Evolutionary conservation across 1,140 invertebrate species (phyloP), one percentile per base, ranked within the genome.

Genomic region (Sinella curviseta): DNA sequence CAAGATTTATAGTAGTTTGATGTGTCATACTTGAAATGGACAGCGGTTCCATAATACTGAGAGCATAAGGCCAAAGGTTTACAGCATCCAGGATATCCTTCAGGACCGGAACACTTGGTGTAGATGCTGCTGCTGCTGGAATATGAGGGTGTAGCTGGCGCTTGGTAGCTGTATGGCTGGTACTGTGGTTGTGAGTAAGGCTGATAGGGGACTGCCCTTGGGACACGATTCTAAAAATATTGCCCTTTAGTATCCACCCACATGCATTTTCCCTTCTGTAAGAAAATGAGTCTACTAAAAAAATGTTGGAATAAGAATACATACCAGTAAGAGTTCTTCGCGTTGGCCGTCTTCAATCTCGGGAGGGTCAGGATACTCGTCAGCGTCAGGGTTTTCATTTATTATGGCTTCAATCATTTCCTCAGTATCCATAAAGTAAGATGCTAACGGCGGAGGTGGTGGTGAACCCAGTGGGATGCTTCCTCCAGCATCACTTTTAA

Each of bases 11-110:
- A 81, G 16, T 77, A 33, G 33, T 60, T 55, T 16, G 78, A 33
- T 55, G 36, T 55, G 26, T 75, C 28, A 33, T 55, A 75, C n/a
- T 83, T 73, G 55, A 80, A 83, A 70, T 76, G 78, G 12, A 65
- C 77, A 8, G 73, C 28, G 28, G 78, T 81, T 30, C 74, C 65
- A 67, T 83, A 83, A 76, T 83, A 83, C 24, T 77, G 65, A 0
- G 80, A 76, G 70, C 82, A 83, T 0, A 73, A 74, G 12, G 78
- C 77, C 17, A 79, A 39, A 31, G 82, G 82, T 36, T 75, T 78
- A 31, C 82, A 83, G 35, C 54, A 17, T n/a, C 82, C 82, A 1
- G 74, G 39, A 55, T 35, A 60, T 33, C 82, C 82, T 77, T 83
- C 82, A 28, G 80, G 80, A 24, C 30, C 78, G 1, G 39, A 26